Evolutionary conservation across 1,140 invertebrate species (phyloP), one percentile per base, ranked within the genome.

Genomic region (Heterodera carotae): DNA sequence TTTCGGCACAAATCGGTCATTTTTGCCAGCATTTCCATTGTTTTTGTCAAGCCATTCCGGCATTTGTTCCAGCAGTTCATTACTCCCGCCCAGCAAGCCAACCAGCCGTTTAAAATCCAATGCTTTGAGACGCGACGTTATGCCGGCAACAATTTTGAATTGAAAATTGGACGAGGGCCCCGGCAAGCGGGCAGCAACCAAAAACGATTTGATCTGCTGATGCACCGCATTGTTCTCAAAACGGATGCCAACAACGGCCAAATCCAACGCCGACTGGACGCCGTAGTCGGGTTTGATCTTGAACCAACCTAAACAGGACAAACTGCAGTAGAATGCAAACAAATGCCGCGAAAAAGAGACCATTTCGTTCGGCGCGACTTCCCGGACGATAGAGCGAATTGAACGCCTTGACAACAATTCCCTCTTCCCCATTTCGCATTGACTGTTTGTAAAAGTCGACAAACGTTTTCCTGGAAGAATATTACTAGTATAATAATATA

Each of bases 251-350:
- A 85, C 83, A 75, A 83, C 75, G 3, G 83, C 82, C 39, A 83
- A 34, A 71, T 85, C 82, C 12, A 83, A 36, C 22, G 67, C 69
- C 22, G 69, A 75, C 10, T 81, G 76, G 36, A 70, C 59, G n/a
- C 83, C 83, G 76, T 83, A 83, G 53, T 83, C 82, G 7, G 82
- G 82, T 56, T 83, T 83, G 25, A 84, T 74, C 75, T 83, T 83
- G 53, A 85, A 83, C 83, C 83, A 82, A 10, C 81, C 78, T 67
- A 69, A 53, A 64, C 31, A n/a, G 43, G 5, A 22, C 4, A 8
- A n/a, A n/a, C n/a, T 66, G 62, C 0, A 7, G 15, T 66, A 36
- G n/a, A 68, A 68, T 18, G 22, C 22, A 22, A 68, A 68, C 15
- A n/a, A 22, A 68, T 15, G n/a, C 1, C 12, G 1, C 48, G 15